Evolutionary conservation across 2,888 invertebrate species (phyloP).

Genomic region (Patella pellucida): DNA sequence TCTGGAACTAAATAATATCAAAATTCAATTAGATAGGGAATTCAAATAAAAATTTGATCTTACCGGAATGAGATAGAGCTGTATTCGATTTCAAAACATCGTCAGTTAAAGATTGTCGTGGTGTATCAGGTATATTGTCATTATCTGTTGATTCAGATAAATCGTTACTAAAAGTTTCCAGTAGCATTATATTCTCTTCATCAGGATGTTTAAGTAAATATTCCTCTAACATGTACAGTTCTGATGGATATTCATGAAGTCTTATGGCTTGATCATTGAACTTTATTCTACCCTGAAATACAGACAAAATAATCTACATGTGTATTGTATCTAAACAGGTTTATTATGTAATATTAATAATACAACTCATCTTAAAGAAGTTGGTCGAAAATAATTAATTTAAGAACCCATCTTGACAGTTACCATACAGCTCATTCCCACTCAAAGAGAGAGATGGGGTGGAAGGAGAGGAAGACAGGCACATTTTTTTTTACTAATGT

Average conservation of each 20-base stretch:
- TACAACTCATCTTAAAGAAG: background rate
- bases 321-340: background rate
- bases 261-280: conserved; percentile 90
- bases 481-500: no score
- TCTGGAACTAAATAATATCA: no score
- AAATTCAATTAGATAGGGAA: no score
- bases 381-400: no score
- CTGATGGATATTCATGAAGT: conserved; percentile 94
- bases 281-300: conserved; percentile 84
- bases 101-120: conserved; percentile 19
- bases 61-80: conserved; percentile 34
- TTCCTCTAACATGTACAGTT: conserved; percentile 78
- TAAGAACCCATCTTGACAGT: no score
- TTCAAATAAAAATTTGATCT: background rate
- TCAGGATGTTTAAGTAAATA: conserved; percentile 56
- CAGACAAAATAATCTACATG: conserved; percentile 47
- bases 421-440: no score
- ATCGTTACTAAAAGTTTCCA: conserved; percentile 33
- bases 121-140: conserved; percentile 19
- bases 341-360: background rate
- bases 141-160: conserved; percentile 7
- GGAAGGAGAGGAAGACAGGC: no score
- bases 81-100: conserved; percentile 34
- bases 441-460: no score
- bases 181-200: conserved; percentile 44